Conservation (phyloP, 2,888 invertebrate genomes). For the Ypsolopha sequella region DNA sequence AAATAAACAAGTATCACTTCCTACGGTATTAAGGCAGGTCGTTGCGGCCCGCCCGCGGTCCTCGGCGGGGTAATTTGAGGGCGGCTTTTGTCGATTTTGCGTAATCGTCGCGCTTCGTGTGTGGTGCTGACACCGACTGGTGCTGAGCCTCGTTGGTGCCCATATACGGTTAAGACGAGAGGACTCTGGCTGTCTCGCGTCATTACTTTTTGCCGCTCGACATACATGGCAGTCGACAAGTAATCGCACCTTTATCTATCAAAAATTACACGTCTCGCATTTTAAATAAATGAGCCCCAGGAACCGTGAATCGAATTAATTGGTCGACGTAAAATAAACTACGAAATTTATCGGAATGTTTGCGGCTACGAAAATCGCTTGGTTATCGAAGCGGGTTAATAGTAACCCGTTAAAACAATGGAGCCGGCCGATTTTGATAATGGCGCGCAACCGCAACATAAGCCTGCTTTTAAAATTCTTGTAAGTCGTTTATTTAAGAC, state of each 20-base stretch:
- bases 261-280: conserved; percentile 22
- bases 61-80: conserved; percentile 45
- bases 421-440: too few species aligned
- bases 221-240: conserved; percentile 14
- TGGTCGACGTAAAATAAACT: conserved; percentile 12
- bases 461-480: background rate
- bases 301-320: conserved; percentile 8
- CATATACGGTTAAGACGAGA: conserved; percentile 34
- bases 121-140: conserved; percentile 24
- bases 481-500: too few species aligned
- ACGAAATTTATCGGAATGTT: conserved; percentile 16
- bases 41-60: conserved; percentile 29
- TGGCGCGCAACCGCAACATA: background rate
- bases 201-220: conserved; percentile 7
- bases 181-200: conserved; percentile 9
- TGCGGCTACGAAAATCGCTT: conserved; percentile 16
- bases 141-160: conserved; percentile 11
- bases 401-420: conserved; percentile 13
- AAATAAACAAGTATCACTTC: conserved; percentile 68
- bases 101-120: conserved; percentile 47
- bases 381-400: conserved; percentile 21
- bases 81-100: conserved; percentile 42
- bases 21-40: conserved; percentile 43
- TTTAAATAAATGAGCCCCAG: conserved; percentile 10
- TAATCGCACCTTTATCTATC: conserved; percentile 28